Evolutionary conservation across 2,113 vertebrate genomes (phyloP).

Genomic region (Hippopotamus amphibius): DNA sequence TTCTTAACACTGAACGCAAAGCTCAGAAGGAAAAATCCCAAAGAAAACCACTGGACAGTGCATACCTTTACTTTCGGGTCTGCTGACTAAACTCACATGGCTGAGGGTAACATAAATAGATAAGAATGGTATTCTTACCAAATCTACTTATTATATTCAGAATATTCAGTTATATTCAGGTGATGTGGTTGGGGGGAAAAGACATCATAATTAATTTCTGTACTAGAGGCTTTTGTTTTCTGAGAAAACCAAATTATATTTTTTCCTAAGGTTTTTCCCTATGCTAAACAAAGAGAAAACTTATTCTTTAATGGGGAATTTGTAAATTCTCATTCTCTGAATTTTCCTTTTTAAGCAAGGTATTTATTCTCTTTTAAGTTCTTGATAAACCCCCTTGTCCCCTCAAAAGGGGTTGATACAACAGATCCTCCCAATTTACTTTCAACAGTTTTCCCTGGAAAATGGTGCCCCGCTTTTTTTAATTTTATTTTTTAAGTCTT

Average conservation of each 20-base stretch:
- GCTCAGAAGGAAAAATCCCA: neutral
- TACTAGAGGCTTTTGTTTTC: neutral
- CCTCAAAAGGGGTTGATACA: neutral
- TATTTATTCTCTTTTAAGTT: neutral
- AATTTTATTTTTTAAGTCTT: too few species aligned
- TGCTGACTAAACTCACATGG: neutral
- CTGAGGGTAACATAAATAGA: neutral
- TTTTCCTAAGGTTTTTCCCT: neutral
- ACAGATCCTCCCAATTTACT: neutral
- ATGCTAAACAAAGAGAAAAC: neutral
- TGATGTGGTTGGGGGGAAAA: neutral
- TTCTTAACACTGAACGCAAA: neutral
- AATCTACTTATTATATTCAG: neutral
- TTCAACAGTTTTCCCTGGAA: neutral
- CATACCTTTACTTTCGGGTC: accelerated
- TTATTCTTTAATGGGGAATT: neutral
- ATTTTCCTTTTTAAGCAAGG: neutral
- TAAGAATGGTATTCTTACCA: neutral
- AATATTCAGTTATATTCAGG: neutral
- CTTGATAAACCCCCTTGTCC: accelerated
- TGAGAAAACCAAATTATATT: neutral
- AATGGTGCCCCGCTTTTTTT: neutral
- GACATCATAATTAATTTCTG: neutral
- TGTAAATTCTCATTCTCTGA: neutral
- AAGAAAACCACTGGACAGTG: neutral